Base-by-base conservation (phyloP, 2,888 invertebrate genomes). In the Julus scandinavius region DNA sequence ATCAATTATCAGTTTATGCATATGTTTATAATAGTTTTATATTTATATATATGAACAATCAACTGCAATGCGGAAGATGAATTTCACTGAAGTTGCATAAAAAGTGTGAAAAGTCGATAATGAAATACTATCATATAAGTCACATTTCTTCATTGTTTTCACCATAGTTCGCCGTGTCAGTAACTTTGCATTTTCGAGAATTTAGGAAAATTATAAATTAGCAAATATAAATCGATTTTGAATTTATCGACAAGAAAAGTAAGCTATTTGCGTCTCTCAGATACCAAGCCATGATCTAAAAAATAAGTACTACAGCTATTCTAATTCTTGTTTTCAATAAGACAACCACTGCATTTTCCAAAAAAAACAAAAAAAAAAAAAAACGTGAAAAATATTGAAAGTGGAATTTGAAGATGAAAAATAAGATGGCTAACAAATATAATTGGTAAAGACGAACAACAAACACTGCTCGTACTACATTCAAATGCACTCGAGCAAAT, bases 61-160 rank as follows among this genome's bases (percentile, higher is more conserved):
- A 80, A 80, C 80, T 80, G 80, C 80, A 80, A 80, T 80, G 80
- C 80, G 80, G 80, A 80, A 80, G 80, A 80, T 80, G 80, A 80
- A 38, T 80, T 80, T 80, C 80, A 80, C 38, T 80, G 80, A 80
- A 80, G 80, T 80, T 80, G 80, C 80, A 80, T 80, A 80, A 80
- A 80, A 80, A 80, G 80, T 20, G 63, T 80, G 80, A 80, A 80
- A 80, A 29, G 80, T 80, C 15, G 80, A 80, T 80, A 38, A 80
- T 80, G 80, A 80, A 80, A 80, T 80, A 80, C 80, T 80, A 80
- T 38, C 80, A 13, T 80, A 80, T 80, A 80, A 80, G 80, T 80
- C 80, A 80, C 80, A 29, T 80, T 80, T 80, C 80, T 29, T 80
- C 11, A 38, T 38, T 80, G 38, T 80, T 80, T 80, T 80, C 29